Base-by-base conservation (phyloP, 2,113 vertebrate genomes). In the Chaenocephalus aceratus region DNA sequence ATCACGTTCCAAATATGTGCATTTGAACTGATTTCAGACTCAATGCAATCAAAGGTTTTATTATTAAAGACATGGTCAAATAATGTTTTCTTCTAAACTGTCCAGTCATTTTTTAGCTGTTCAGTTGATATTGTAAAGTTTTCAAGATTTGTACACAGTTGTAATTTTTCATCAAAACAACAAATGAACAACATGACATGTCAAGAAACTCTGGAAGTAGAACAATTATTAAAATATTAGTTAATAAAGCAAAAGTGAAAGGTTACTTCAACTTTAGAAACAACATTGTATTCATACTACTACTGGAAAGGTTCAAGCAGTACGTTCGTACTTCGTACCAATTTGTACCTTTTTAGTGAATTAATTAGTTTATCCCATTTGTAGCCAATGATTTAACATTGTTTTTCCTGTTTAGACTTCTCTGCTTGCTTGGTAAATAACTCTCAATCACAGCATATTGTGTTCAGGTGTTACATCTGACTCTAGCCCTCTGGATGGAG, bases 1-100 rank as follows among this genome's bases (percentile, higher is more conserved):
- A 2, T 58, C 10, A 23, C 59, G 34, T 61, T 68, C 46, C 23
- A 57, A 12, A 41, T 51, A 46, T 52, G 34, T 15, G 5, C 44
- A 48, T 72, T 65, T 67, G n/a, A 64, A 49, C 15, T 6, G 45
- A 52, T 46, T 56, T 56, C 4, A 62, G 62, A 23, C 36, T 36
- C 0, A 26, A 41, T 48, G 44, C 46, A 52, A 54, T 61, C 58
- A n/a, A 48, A 59, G 6, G 36, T 16, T 12, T 26, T 7, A 79
- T 75, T 49, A 15, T 45, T 52, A 4, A 30, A 4, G 2, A 48
- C 10, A 18, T 49, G 46, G 26, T 34, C 2, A 15, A 21, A n/a
- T 21, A 15, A 14, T 66, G 7, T 49, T 30, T 64, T 44, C 14
- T 45, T 13, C 14, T 13, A 1, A 45, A 48, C 23, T 48, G 34